A percentile compares a stretch with the other conserved stretches of the same genome.
Conservation (phyloP, 1,140 invertebrate genomes). For the Aricia agestis region DNA sequence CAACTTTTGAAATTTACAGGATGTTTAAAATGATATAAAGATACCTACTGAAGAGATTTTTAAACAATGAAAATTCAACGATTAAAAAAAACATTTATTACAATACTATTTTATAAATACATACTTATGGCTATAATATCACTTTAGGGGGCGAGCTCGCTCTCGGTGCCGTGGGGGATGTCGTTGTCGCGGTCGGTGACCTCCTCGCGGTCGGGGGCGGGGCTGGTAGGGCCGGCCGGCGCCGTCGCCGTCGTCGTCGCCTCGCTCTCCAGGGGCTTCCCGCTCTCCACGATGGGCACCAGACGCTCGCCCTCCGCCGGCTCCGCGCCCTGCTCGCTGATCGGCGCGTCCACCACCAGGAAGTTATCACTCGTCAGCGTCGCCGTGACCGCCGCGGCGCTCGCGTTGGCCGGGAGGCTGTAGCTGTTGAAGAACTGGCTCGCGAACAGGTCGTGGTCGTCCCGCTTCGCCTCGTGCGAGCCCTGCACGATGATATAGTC, state of each 20-base stretch:
- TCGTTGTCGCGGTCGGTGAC: slow-evolving; percentile 53
- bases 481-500: slow-evolving; percentile 65
- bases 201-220: slow-evolving; percentile 46
- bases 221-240: slow-evolving; percentile 37
- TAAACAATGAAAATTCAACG: slow-evolving; percentile 34
- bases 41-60: not conserved
- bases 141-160: slow-evolving; percentile 57
- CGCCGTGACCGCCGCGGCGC: slow-evolving; percentile 48
- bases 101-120: slow-evolving; percentile 64
- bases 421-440: slow-evolving; percentile 70
- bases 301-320: slow-evolving; percentile 31
- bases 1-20: too few species aligned
- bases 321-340: slow-evolving; percentile 25
- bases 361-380: slow-evolving; percentile 46
- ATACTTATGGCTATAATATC: slow-evolving; percentile 55
- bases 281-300: slow-evolving; percentile 55
- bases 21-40: not conserved
- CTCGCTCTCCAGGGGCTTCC: slow-evolving; percentile 39
- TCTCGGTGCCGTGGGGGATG: slow-evolving; percentile 46
- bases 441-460: slow-evolving; percentile 56
- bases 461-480: slow-evolving; percentile 56
- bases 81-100: slow-evolving; percentile 63
- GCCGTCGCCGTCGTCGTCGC: slow-evolving; percentile 25
- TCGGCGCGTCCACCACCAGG: slow-evolving; percentile 46
- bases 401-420: slow-evolving; percentile 50